Evolutionary conservation across 37 sponge, comb jelly and placozoan genomes (phyloP).

Genomic region (Spongia lamella): DNA sequence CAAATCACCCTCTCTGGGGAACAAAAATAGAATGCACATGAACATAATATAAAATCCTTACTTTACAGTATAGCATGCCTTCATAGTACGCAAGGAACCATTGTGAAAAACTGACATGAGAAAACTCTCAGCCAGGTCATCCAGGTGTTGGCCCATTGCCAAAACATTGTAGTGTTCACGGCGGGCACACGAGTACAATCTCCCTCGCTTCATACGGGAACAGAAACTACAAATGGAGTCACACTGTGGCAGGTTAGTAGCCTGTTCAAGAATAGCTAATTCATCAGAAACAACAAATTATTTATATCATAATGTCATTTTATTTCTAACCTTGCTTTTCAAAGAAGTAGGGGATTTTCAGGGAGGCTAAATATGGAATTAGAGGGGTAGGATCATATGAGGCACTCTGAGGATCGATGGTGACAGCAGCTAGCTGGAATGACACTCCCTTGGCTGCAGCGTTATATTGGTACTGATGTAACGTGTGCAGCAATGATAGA

Average conservation of each 20-base stretch:
- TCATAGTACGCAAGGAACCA: slow-evolving; percentile 93
- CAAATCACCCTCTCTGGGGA: slow-evolving; percentile 81
- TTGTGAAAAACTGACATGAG: slow-evolving; percentile 92
- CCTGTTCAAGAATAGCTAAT: slow-evolving; percentile 80
- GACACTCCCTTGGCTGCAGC: slow-evolving; percentile 67
- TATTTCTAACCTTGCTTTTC: slow-evolving; percentile 74
- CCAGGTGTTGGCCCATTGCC: slow-evolving; percentile 92
- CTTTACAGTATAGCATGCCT: slow-evolving; percentile 86
- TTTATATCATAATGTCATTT: not conserved
- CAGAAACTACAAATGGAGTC: slow-evolving; percentile 91
- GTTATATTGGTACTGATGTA: slow-evolving; percentile 81
- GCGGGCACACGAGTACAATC: slow-evolving; percentile 79
- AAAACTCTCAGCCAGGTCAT: slow-evolving; percentile 94
- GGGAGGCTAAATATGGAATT: slow-evolving; percentile 72
- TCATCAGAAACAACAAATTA: no score
- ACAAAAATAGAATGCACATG: not conserved
- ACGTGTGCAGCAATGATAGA: slow-evolving; percentile 87
- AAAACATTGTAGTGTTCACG: slow-evolving; percentile 89
- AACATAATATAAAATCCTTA: slow-evolving; percentile 18
- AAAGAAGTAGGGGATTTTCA: slow-evolving; percentile 83
- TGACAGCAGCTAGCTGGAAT: slow-evolving; percentile 86
- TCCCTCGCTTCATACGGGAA: slow-evolving; percentile 91
- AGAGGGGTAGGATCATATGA: slow-evolving; percentile 90
- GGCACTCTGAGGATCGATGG: slow-evolving; percentile 81
- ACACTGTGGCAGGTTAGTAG: slow-evolving; percentile 54